A percentile compares a stretch with the other conserved stretches of the same genome.
Conservation (phyloP, 2,888 invertebrate genomes). For the Elegia similella region DNA sequence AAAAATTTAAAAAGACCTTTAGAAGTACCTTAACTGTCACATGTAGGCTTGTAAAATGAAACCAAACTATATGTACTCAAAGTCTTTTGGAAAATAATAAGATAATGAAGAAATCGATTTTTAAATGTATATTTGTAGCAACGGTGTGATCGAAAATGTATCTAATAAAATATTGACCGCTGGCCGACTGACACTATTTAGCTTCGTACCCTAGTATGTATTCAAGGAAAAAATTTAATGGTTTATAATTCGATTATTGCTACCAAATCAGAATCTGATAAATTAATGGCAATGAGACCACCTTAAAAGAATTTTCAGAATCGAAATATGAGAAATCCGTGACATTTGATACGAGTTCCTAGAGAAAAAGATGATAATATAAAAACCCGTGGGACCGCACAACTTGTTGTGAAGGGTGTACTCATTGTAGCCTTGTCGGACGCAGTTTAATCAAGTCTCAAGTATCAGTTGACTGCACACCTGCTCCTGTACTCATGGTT, state of each 20-base stretch:
- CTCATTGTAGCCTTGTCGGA: constrained; percentile 37
- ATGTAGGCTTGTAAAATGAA: too few species aligned
- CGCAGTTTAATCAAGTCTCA: constrained; percentile 23
- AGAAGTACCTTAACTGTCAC: not conserved
- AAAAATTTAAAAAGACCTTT: not conserved
- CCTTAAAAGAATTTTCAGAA: too few species aligned
- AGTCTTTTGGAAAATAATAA: too few species aligned
- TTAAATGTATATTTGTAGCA: constrained; percentile 24
- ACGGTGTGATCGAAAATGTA: constrained; percentile 41
- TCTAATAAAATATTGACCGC: constrained; percentile 61
- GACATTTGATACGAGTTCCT: too few species aligned
- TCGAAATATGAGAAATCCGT: too few species aligned
- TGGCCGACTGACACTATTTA: constrained; percentile 52
- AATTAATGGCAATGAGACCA: too few species aligned
- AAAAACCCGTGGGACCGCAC: not conserved
- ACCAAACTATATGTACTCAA: too few species aligned
- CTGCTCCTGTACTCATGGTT: constrained; percentile 27
- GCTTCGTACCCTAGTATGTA: constrained; percentile 26
- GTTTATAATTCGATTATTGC: too few species aligned
- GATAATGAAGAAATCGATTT: constrained; percentile 34
- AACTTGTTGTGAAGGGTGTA: constrained; percentile 45
- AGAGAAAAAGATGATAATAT: constrained; percentile 1
- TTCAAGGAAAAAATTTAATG: constrained; percentile 7
- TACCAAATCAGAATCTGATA: too few species aligned
- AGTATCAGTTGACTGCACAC: constrained; percentile 30